Evolutionary conservation across 92 coral and sea anemone species (phyloP), one percentile per base, ranked within the genome.

Genomic region (Zoanthus gigantus): DNA sequence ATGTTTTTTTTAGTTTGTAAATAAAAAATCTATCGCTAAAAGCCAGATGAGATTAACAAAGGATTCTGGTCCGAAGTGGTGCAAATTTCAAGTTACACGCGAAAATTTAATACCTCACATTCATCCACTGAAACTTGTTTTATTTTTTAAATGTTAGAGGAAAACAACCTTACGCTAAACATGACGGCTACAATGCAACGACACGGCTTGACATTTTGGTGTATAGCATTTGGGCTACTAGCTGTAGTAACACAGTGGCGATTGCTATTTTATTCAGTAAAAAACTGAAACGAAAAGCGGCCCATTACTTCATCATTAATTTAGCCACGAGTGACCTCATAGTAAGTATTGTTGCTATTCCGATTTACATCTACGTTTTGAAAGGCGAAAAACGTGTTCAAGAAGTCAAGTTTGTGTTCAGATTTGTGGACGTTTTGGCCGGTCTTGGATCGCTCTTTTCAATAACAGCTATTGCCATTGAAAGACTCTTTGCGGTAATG

Each of bases 401-500:
- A 63, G 61, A 73, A 4, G 48, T 75, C 0, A 47, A 37, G 13
- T 61, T 76, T 2, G 10, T 63, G 30, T 84, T 87, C 16, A 57
- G 78, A 71, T 76, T 91, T 53, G 76, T 91, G 42, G 98, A 94
- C 76, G 89, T 94, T 12, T 89, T 93, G 56, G 54, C 95, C 13
- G 98, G 98, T 1, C 80, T 94, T 60, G 95, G 94, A 2, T 94
- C 98, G 1, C 93, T 89, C 7, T 93, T 94, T 56, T 93, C 94
- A 58, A 77, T 94, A 15, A 91, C 98, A 37, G 94, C 89, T 13
- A 86, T 94, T 71, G 84, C 98, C 32, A 10, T 93, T 69, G 98
- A 94, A 83, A 89, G 94, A 17, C 72, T 93, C 10, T 91, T 84
- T 74, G 98, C 98, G 0, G 91, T 94, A 4, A 85, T 63, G 29